Percentiles rank a stretch among this genome's conserved stretches.
phyloP scores from a whole-genome alignment of 2,113 vertebrate species.

The Rhea pennata region DNA sequence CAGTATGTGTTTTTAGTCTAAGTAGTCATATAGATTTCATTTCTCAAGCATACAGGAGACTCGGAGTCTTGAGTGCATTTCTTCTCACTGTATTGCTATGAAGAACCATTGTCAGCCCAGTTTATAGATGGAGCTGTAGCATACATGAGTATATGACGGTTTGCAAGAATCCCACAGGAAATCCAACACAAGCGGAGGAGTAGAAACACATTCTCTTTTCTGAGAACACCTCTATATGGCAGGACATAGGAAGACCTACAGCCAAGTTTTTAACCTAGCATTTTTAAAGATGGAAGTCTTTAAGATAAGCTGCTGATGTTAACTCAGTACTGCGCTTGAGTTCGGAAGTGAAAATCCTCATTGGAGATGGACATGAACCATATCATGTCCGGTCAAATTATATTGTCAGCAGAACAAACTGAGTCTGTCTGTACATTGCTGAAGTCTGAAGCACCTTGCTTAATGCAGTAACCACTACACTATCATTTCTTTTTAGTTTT shows the following conservation, averaged over 20 bases:
- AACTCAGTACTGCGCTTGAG: not conserved
- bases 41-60: not conserved
- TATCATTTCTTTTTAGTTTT: not conserved
- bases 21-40: not conserved
- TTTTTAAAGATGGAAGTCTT: not conserved
- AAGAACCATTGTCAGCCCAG: not conserved
- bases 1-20: not conserved
- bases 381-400: not conserved
- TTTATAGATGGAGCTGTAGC: not conserved
- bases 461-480: not conserved
- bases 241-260: not conserved
- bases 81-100: not conserved
- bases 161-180: not conserved
- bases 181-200: not conserved
- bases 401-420: not conserved
- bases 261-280: rapidly evolving
- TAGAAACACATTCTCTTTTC: rapidly evolving
- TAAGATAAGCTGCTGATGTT: not conserved
- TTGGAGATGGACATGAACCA: not conserved
- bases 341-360: not conserved
- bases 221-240: not conserved
- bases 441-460: not conserved
- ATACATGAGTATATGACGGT: not conserved
- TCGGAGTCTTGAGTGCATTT: not conserved
- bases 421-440: not conserved